A percentile compares a stretch with the other conserved stretches of the same genome.
These are phyloP conservation scores for Notechis scutatus DNA, from an alignment of 2,113 vertebrate species.

Conservation along the genomic window DNA sequence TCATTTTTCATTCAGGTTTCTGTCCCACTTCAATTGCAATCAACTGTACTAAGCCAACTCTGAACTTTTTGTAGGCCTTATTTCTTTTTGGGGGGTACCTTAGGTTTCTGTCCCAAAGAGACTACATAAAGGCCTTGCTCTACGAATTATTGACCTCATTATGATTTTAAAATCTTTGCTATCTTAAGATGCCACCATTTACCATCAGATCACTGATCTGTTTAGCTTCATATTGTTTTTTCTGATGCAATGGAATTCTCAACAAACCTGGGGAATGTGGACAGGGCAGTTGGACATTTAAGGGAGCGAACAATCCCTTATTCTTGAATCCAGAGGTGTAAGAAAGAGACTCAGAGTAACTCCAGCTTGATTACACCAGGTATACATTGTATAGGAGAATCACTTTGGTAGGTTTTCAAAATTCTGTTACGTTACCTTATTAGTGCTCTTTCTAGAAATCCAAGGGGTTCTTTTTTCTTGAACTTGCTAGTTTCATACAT, in stretches of 20 bases:
- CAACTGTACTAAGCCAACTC: background rate
- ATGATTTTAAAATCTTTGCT: background rate
- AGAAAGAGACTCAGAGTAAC: background rate
- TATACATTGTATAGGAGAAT: background rate
- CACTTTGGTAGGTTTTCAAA: background rate
- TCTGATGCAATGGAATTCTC: background rate
- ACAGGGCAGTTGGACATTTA: background rate
- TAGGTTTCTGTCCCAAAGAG: background rate
- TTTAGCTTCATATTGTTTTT: background rate
- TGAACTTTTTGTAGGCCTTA: background rate
- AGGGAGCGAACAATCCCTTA: background rate
- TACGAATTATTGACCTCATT: background rate
- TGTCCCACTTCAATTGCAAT: background rate
- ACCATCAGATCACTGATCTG: background rate
- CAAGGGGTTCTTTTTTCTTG: background rate
- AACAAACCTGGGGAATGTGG: background rate
- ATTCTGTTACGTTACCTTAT: background rate
- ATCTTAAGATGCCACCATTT: background rate
- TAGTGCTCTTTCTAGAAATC: background rate
- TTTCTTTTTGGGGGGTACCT: background rate
- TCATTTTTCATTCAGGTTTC: background rate
- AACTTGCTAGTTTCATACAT: background rate
- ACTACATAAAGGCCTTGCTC: background rate
- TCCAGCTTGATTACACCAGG: background rate
- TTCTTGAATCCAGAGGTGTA: background rate